phyloP scores from a whole-genome alignment of 30 jellyfish, hydroid and myxozoan species.

The Aurelia sp. region DNA sequence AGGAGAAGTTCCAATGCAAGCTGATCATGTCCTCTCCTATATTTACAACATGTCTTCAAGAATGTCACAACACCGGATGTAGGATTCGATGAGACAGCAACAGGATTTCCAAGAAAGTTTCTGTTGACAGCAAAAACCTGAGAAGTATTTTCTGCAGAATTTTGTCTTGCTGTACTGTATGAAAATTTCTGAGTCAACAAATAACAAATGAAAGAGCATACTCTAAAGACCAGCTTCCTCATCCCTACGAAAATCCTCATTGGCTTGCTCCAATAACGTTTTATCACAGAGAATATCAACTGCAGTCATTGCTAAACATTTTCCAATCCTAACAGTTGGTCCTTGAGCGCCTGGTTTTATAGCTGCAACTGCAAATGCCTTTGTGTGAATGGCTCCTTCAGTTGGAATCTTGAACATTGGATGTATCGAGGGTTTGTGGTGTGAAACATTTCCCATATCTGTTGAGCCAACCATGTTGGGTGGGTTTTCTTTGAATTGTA shows the following conservation, averaged over 20 bases:
- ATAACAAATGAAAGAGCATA: too few species aligned
- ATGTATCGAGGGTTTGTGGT: slow-evolving; percentile 87
- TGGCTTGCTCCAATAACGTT: slow-evolving; percentile 22
- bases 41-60: too few species aligned
- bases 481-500: slow-evolving; percentile 54
- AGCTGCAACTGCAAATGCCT: slow-evolving; percentile 80
- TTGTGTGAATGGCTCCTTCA: slow-evolving; percentile 78
- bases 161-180: too few species aligned
- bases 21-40: too few species aligned
- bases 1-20: too few species aligned
- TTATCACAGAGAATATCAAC: slow-evolving; percentile 66
- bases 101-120: too few species aligned
- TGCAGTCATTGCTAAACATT: slow-evolving; percentile 74
- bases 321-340: slow-evolving; percentile 68
- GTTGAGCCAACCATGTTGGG: slow-evolving; percentile 87
- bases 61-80: too few species aligned
- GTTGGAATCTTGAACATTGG: slow-evolving; percentile 87
- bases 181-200: too few species aligned
- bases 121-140: too few species aligned
- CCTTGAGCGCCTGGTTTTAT: slow-evolving; percentile 76
- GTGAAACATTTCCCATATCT: slow-evolving; percentile 98
- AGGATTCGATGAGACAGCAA: too few species aligned
- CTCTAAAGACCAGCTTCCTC: too few species aligned
- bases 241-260: slow-evolving; percentile 33
- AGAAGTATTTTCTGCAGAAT: too few species aligned